Percentiles rank a stretch among this genome's conserved stretches.
Conservation (phyloP, 2,113 vertebrate species). For the Heterochromis multidens region DNA sequence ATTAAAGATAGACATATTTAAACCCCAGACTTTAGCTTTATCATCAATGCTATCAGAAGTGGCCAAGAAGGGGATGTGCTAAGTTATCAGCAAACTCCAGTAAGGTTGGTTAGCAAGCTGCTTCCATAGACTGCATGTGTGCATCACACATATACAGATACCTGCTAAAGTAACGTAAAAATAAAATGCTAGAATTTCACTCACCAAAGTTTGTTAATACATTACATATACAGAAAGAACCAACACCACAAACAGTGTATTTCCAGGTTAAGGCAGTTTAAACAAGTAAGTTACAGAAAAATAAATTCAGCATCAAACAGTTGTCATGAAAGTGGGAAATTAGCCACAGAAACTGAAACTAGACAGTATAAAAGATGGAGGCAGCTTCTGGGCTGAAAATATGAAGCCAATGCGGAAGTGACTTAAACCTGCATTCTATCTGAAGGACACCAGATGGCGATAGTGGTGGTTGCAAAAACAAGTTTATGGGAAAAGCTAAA, state of each 20-base stretch:
- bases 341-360: no score
- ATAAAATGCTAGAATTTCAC: neutral
- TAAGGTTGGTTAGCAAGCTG: neutral
- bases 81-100: neutral
- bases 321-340: no score
- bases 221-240: neutral
- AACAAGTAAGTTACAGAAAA: neutral
- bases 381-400: neutral
- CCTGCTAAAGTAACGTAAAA: neutral
- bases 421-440: neutral
- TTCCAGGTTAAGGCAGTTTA: neutral
- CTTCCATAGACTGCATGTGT: neutral
- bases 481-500: no score
- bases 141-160: neutral
- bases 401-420: neutral
- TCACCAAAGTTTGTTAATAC: no score
- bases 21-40: neutral
- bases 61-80: neutral
- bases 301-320: no score
- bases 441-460: neutral
- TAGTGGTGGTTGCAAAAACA: no score
- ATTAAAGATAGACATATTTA: neutral
- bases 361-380: neutral
- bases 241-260: neutral
- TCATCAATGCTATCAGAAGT: neutral